Base-by-base conservation (phyloP, 2,888 invertebrate species). In the Amblyjoppa proteus region DNA sequence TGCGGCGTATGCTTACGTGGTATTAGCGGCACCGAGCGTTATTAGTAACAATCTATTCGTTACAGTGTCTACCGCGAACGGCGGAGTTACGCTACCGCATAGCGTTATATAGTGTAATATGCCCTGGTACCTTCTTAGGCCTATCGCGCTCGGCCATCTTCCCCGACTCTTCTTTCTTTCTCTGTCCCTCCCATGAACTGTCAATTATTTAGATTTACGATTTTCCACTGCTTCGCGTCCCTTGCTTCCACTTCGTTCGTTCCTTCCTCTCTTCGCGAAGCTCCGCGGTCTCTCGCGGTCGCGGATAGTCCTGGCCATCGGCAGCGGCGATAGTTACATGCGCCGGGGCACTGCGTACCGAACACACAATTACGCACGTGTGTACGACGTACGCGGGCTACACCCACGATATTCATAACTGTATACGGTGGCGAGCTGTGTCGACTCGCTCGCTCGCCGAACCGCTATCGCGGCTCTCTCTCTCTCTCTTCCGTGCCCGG, bases 121-220 rank as follows among this genome's bases (percentile, higher is more conserved):
- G 45, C 70, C 75, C 71, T 9, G 49, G 79, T 78, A 56, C 61
- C 82, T 75, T 85, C 78, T 79, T 82, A 82, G 71, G 75, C 64
- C 78, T 87, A 88, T 87, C 85, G 81, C 34, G 64, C 45, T 85
- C 68, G 79, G 87, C 86, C 88, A 91, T 91, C 91, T 73, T 87
- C 87, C 77, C 86, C 88, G 89, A 91, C 89, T 41, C 89, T 41
- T 68, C 81, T 82, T 74, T 79, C 80, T 76, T 86, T 70, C 28
- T 49, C 78, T 70, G 38, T 74, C 69, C 70, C 69, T 75, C 66
- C 84, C 88, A 88, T 87, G 84, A 88, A 87, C 91, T 92, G 92
- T 92, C 92, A 92, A 92, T 92, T 92, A 92, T 90, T 91, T 91
- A 91, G 92, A 92, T 92, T 92, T 92, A 92, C 91, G 92, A 92